Evolutionary conservation across 2,113 vertebrate species (phyloP).

Genomic region (Rhinoptilus africanus): DNA sequence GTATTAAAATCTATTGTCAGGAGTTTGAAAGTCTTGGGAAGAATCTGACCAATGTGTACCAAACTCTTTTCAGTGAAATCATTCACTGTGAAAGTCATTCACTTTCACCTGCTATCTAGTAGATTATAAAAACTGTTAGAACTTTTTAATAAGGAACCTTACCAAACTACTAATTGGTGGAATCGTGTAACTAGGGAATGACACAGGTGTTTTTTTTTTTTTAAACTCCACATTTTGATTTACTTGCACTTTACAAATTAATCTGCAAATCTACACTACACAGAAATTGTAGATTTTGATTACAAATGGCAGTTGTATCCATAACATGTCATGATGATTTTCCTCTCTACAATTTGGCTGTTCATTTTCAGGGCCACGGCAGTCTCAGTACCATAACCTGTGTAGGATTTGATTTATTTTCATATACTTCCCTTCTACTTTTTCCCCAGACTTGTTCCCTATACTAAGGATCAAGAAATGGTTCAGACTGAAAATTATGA

Average conservation of each 20-base stretch:
- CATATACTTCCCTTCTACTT: background rate
- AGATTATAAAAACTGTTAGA: background rate
- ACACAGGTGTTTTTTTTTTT: background rate
- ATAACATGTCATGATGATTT: background rate
- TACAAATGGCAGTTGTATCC: background rate
- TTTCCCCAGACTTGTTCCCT: background rate
- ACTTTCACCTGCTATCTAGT: background rate
- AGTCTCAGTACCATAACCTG: background rate
- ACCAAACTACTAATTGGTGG: background rate
- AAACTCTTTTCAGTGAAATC: background rate
- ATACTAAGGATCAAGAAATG: background rate
- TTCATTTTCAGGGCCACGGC: background rate
- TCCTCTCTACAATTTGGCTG: background rate
- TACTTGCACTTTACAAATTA: background rate
- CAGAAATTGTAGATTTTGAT: background rate
- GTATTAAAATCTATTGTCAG: background rate
- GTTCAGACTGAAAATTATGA: background rate
- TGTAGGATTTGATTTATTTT: background rate
- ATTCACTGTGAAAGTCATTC: background rate
- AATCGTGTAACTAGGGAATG: background rate
- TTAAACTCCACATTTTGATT: background rate
- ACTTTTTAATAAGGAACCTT: background rate
- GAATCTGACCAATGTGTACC: background rate
- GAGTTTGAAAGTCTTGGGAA: background rate
- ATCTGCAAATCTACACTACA: background rate